Conservation (phyloP, 2,113 vertebrate species). For the Brachionichthys hirsutus region DNA sequence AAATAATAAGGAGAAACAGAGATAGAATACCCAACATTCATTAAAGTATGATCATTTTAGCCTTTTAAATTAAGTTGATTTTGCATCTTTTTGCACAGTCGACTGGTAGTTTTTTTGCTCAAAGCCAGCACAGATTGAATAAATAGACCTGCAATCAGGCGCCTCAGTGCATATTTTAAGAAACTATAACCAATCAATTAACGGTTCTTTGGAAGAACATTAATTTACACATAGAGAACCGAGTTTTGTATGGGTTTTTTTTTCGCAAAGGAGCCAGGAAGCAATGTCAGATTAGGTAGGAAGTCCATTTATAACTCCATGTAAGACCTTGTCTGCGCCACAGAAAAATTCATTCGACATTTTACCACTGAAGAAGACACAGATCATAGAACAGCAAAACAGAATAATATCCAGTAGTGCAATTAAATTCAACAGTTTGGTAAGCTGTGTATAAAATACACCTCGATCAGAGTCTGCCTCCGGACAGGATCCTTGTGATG, state of each 20-base stretch:
- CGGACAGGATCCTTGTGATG: constrained; percentile 57
- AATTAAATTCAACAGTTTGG: constrained; percentile 78
- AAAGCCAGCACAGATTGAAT: no score
- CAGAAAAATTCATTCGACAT: neutral
- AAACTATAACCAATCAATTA: constrained; percentile 12
- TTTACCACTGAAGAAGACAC: constrained; percentile 32
- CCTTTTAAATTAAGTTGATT: constrained; percentile 26
- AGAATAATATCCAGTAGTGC: constrained; percentile 74
- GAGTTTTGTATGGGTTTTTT: no score
- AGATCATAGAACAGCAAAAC: constrained; percentile 51
- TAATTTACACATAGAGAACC: constrained; percentile 23
- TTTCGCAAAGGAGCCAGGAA: constrained; percentile 21
- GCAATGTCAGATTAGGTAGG: constrained; percentile 25
- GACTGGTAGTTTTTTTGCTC: no score
- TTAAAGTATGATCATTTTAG: no score
- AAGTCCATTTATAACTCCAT: constrained; percentile 24
- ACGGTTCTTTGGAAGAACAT: neutral
- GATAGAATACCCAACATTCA: no score
- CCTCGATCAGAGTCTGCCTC: constrained; percentile 68
- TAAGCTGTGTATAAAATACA: constrained; percentile 74
- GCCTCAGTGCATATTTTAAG: neutral
- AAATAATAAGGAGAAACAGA: no score
- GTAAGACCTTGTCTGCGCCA: constrained; percentile 34
- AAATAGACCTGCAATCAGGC: no score
- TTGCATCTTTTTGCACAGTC: constrained; percentile 16